Evolutionary conservation across 2,797 vertebrate species (phyloP).

Genomic region (Pipistrellus pipistrellus): DNA sequence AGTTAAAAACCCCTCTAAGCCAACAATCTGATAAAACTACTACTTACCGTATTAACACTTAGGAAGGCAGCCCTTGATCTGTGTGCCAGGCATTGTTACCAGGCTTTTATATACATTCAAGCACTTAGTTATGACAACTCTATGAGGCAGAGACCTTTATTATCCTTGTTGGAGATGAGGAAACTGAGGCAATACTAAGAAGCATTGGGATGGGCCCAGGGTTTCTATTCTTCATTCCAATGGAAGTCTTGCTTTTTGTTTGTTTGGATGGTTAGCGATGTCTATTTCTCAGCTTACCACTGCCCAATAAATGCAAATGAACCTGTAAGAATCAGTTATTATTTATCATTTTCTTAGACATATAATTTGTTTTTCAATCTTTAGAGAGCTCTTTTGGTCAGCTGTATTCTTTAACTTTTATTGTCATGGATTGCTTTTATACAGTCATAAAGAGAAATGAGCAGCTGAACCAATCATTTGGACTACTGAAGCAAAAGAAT

Average conservation of each 20-base stretch:
- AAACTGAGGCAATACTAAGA: neutral
- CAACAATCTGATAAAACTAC: no score
- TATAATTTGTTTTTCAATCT: neutral
- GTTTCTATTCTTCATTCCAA: neutral
- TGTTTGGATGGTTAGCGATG: neutral
- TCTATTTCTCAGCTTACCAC: neutral
- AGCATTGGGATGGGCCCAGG: neutral
- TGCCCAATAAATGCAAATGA: neutral
- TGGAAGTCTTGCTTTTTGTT: neutral
- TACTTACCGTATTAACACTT: neutral
- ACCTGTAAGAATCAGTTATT: neutral
- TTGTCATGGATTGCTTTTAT: neutral
- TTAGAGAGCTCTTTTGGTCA: neutral
- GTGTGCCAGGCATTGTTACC: neutral
- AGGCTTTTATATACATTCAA: neutral
- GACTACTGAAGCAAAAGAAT: slow-evolving; percentile 18
- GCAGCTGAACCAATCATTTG: neutral
- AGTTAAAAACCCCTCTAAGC: neutral
- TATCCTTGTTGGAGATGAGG: neutral
- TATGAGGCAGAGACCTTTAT: neutral
- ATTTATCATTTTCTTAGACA: neutral
- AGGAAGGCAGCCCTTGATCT: neutral
- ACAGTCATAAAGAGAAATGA: neutral
- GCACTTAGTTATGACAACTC: neutral
- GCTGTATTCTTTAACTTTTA: neutral